A percentile compares a stretch with the other conserved stretches of the same genome.
Conservation (phyloP, 2,797 vertebrate genomes). For the Acomys russatus region DNA sequence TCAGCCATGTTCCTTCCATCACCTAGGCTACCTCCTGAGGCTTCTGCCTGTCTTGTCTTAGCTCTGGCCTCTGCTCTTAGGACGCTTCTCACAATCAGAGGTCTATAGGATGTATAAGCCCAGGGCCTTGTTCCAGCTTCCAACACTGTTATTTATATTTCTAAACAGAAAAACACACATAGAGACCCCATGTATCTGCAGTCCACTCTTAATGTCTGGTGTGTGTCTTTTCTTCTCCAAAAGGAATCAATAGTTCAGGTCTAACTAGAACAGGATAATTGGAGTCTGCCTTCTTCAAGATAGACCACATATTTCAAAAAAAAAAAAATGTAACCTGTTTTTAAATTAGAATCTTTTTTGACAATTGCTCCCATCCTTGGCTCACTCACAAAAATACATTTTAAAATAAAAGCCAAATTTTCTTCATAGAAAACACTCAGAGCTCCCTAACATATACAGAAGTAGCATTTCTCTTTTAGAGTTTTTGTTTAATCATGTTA, state of each 20-base stretch:
- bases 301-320: background rate
- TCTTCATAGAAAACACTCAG: background rate
- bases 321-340: background rate
- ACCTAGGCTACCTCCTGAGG: background rate
- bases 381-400: background rate
- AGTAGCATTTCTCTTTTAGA: conserved; percentile 2
- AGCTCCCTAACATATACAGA: background rate
- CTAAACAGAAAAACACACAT: background rate
- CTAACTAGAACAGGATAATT: background rate
- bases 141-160: background rate
- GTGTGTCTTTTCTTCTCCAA: background rate
- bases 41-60: background rate
- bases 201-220: background rate
- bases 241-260: background rate
- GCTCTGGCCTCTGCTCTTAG: background rate
- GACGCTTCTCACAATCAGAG: background rate
- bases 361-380: background rate
- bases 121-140: background rate
- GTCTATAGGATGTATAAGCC: background rate
- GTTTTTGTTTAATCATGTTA: background rate
- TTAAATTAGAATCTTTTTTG: background rate
- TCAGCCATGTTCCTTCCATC: background rate
- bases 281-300: background rate
- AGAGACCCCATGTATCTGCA: background rate
- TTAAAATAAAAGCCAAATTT: conserved; percentile 7